Percentiles rank a stretch among this genome's conserved stretches.
Evolutionary conservation across 2,888 invertebrate species (phyloP).

Genomic region (Drosophila testacea): DNA sequence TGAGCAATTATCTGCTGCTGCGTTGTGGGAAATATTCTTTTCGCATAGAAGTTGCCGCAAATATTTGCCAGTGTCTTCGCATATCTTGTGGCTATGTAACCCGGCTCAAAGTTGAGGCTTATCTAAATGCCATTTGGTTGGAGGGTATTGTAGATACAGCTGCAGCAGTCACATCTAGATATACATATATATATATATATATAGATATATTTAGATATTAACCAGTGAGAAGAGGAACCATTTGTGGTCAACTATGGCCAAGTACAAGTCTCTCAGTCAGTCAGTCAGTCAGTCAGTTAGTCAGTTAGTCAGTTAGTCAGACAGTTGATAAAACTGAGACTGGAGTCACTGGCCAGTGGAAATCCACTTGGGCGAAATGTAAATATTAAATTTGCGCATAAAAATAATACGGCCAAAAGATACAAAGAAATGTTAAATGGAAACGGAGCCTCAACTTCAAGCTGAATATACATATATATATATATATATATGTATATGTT

Average conservation of each 20-base stretch:
- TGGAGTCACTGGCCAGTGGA: conserved; percentile 34
- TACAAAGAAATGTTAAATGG: conserved; percentile 46
- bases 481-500: background rate
- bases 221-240: conserved; percentile 17
- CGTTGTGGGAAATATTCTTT: conserved; percentile 36
- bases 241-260: conserved; percentile 33
- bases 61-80: conserved; percentile 49
- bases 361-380: conserved; percentile 74
- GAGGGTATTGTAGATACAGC: conserved; percentile 34
- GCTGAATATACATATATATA: conserved; percentile 1
- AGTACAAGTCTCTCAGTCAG: background rate
- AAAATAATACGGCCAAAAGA: conserved; percentile 60
- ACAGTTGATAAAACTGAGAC: conserved; percentile 48
- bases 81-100: conserved; percentile 31
- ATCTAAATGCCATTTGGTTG: conserved; percentile 73
- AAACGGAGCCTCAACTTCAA: conserved; percentile 26
- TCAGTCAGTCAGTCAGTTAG: background rate
- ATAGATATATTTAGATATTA: conserved; percentile 12
- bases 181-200: conserved; percentile 32
- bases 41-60: conserved; percentile 41
- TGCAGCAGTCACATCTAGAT: conserved; percentile 23
- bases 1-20: conserved; percentile 35
- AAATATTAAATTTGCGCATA: conserved; percentile 76
- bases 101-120: conserved; percentile 52
- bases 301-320: conserved; percentile 21